These are phyloP conservation scores for Oncorhynchus kisutch DNA, from an alignment of 2,113 vertebrate genomes.

Conservation along the genomic window DNA sequence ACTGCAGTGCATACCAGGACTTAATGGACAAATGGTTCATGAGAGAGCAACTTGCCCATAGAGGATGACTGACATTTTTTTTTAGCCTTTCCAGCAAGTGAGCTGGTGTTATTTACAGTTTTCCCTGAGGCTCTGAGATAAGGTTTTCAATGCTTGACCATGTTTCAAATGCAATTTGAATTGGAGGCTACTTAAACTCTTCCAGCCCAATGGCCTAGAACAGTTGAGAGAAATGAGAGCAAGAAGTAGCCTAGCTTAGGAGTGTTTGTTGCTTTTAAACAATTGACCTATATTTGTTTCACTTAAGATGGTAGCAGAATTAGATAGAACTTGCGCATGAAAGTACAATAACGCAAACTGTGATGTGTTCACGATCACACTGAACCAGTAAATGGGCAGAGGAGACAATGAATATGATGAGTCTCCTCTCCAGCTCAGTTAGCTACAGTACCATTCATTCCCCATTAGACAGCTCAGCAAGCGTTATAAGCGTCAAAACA, in stretches of 20 bases:
- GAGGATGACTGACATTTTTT: not conserved
- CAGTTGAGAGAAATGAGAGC: not conserved
- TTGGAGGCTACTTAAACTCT: constrained; percentile 47
- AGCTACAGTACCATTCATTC: too few relatives aligned
- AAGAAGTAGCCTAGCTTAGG: constrained; percentile 7
- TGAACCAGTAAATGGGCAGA: too few relatives aligned
- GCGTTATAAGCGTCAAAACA: too few relatives aligned
- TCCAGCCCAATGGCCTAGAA: constrained; percentile 37
- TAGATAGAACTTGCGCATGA: not conserved
- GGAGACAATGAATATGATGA: too few relatives aligned
- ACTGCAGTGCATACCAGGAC: not conserved
- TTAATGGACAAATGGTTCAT: not conserved
- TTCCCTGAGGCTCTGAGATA: constrained; percentile 4
- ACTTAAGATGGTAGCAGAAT: not conserved
- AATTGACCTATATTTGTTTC: not conserved
- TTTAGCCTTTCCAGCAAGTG: not conserved
- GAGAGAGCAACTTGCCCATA: not conserved
- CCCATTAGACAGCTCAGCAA: too few relatives aligned
- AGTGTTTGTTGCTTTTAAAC: not conserved
- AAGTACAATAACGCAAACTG: not conserved
- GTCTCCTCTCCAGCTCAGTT: too few relatives aligned
- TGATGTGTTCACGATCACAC: not conserved
- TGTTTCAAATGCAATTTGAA: constrained; percentile 13
- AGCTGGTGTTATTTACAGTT: not conserved
- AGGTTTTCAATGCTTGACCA: not conserved